Base-by-base conservation (phyloP, 2,113 vertebrate species). In the Promerops cafer region DNA sequence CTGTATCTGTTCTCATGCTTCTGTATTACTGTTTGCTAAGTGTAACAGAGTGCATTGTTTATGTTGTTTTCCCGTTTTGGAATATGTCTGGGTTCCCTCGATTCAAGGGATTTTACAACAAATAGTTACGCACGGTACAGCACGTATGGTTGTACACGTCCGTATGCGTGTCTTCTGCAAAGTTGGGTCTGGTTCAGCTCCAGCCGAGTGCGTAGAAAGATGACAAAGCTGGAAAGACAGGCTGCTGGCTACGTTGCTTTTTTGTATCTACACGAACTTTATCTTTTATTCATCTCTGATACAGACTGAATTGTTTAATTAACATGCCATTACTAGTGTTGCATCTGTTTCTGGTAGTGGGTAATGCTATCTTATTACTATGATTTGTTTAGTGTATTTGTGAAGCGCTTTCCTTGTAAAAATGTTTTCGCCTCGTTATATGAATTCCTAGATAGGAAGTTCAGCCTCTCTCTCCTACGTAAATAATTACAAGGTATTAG, bases 171-270 rank as follows among this genome's bases (percentile, higher is more conserved):
- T 96, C 90, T 97, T 81, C 80, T 69, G 89, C 80, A 88, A 98
- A 98, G 96, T 98, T 97, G 95, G 37, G 71, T 90, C 85, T 84
- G 92, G 72, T 97, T 96, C 94, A 90, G 96, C 83, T 95, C 94
- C 68, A 66, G 31, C 24, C 64, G 70, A 24, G 79, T 63, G 61
- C 4, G 14, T 74, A 78, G 77, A 95, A 95, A 94, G 94, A 91
- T 94, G 79, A 65, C 60, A 75, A 92, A 87, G 84, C 96, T 96
- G 89, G 90, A 94, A 96, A 82, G 82, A 96, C 37, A 89, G 63
- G n/a, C 85, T 78, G 56, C 90, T 70, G 83, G 50, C 81, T 96
- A 47, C 42, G 39, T 83, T 95, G 93, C 59, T 91, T 81, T 85
- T 96, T 85, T 75, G 22, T 80, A 57, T 49, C 57, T 77, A 18